Evolutionary conservation across 2,113 vertebrate genomes (phyloP), one percentile per base, ranked within the genome.

Genomic region (Collichthys lucidus): DNA sequence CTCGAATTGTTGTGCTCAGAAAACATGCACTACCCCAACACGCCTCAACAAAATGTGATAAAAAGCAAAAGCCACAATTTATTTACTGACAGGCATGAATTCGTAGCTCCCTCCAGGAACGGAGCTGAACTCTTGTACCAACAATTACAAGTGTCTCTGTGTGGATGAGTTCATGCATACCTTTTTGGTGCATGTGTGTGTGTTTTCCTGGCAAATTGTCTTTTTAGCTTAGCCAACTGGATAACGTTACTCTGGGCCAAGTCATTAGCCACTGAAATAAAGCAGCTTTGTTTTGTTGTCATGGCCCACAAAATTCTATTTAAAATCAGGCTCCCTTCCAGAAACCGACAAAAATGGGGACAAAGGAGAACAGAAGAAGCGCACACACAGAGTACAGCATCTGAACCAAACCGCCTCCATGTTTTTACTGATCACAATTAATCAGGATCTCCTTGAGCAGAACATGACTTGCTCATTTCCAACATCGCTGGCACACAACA

Each of bases 231-330:
- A 68, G 85, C 82, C 84, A 85, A 83, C 49, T 66, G 72, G 79
- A 77, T 70, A 64, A 60, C 66, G 62, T 55, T 81, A 72, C 80
- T 77, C 2, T 5, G 6, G 67, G 89, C 90, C 88, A 92, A 92
- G 79, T 92, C 87, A 91, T 91, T 90, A 93, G 80, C 84, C 77
- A n/a, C 68, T 56, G 73, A 90, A 91, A 90, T 91, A 91, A 93
- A 91, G 75, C 80, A 79, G 90, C 91, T 93, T 92, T 92, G 90
- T 94, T 89, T 86, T 88, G 82, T 80, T 87, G 87, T 92, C 92
- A 90, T 71, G 85, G 83, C 92, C 89, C 86, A 88, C 85, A 55
- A 93, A 92, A 89, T 90, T 86, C 79, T 89, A 88, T 89, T 89
- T 89, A 85, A 77, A 87, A 90, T 24, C 72, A 66, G 91, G 89